These are phyloP conservation scores for Pseudotriccus pelzelni DNA, from an alignment of 2,797 vertebrate species.

Conservation along the genomic window DNA sequence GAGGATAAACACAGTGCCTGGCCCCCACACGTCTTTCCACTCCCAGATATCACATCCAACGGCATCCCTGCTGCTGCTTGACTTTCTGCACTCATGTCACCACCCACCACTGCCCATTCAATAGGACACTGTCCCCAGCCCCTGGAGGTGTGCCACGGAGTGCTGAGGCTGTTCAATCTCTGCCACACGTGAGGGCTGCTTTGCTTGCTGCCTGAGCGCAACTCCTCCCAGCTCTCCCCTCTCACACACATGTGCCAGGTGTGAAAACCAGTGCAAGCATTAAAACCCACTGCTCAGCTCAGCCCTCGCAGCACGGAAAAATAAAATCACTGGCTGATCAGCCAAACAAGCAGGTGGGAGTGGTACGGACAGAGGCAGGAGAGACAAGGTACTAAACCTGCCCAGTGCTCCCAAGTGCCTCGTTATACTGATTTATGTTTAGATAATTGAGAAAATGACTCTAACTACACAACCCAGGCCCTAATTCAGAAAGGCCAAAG, in stretches of 20 bases:
- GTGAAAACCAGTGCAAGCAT: slow-evolving; percentile 11
- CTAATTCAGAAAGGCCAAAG: slow-evolving; percentile 63
- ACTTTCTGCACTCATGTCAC: neutral
- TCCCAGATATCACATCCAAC: neutral
- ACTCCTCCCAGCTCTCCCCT: neutral
- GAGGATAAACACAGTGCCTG: neutral
- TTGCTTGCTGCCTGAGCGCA: neutral
- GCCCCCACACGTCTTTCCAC: neutral
- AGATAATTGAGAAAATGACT: slow-evolving; percentile 76
- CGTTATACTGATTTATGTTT: slow-evolving; percentile 75
- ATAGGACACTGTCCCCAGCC: neutral
- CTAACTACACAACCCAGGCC: slow-evolving; percentile 62
- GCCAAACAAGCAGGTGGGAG: slow-evolving; percentile 39
- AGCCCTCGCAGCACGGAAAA: neutral
- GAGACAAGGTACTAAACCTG: slow-evolving; percentile 37
- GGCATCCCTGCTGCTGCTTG: neutral
- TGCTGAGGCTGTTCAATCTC: neutral
- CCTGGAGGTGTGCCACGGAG: neutral
- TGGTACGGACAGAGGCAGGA: slow-evolving; percentile 23
- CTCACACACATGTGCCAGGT: neutral
- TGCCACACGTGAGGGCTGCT: neutral
- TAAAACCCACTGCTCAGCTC: neutral
- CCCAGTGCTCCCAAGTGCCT: slow-evolving; percentile 57
- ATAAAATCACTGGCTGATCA: slow-evolving; percentile 27
- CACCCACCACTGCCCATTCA: neutral